Conservation (phyloP, 2,888 invertebrate genomes). For the Pyrocoelia pectoralis region DNA sequence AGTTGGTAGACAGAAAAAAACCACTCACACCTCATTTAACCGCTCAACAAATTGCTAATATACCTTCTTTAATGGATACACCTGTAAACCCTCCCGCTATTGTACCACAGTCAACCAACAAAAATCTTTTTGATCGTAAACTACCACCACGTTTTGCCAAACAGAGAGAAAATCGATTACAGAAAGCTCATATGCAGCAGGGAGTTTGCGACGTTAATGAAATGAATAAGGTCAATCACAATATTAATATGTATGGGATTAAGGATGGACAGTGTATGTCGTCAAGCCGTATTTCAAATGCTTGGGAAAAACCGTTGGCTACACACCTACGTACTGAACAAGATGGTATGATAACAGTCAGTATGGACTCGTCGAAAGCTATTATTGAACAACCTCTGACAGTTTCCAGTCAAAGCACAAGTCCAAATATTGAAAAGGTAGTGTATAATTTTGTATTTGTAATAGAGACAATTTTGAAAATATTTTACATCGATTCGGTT, state of each 20-base stretch:
- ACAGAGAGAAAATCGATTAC: slow-evolving; percentile 69
- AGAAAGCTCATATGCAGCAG: slow-evolving; percentile 60
- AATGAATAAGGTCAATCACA: slow-evolving; percentile 59
- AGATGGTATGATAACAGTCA: slow-evolving; percentile 49
- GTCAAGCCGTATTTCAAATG: slow-evolving; percentile 78
- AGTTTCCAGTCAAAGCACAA: slow-evolving; percentile 63
- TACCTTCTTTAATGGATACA: slow-evolving; percentile 62
- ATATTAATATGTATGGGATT: slow-evolving; percentile 50
- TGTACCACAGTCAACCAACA: slow-evolving; percentile 51
- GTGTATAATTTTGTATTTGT: neutral
- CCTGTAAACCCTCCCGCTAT: slow-evolving; percentile 62
- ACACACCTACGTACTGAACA: slow-evolving; percentile 67
- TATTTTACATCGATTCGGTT: too few species aligned
- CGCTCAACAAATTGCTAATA: slow-evolving; percentile 60
- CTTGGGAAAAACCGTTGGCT: slow-evolving; percentile 87
- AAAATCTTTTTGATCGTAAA: slow-evolving; percentile 59
- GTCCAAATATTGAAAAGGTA: slow-evolving; percentile 55
- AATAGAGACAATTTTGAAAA: too few species aligned
- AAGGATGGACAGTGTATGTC: slow-evolving; percentile 61
- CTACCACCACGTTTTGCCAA: slow-evolving; percentile 82
- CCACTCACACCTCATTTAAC: slow-evolving; percentile 44
- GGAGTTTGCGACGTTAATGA: slow-evolving; percentile 61
- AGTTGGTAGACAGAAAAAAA: slow-evolving; percentile 41
- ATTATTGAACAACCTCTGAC: slow-evolving; percentile 53
- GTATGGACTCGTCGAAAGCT: slow-evolving; percentile 52